Percentiles rank a stretch among this genome's conserved stretches.
Conservation (phyloP, 2,113 vertebrate species). For the Castor canadensis region DNA sequence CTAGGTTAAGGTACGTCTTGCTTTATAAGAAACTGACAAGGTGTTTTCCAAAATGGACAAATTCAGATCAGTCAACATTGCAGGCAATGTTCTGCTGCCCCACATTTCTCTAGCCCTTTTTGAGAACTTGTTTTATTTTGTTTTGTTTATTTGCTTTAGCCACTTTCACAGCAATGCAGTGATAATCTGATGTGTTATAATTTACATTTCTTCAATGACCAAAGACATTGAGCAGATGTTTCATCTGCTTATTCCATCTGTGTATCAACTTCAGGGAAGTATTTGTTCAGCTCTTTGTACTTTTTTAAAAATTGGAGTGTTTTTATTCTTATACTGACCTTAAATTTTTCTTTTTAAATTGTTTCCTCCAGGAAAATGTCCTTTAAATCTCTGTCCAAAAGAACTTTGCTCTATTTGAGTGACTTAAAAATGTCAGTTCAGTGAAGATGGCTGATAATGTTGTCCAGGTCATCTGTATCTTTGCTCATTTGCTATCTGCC, state of each 20-base stretch:
- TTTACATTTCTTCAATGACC: neutral
- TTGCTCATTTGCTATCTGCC: neutral
- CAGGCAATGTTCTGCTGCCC: neutral
- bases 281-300: neutral
- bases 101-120: neutral
- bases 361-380: neutral
- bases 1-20: neutral
- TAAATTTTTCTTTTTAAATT: neutral
- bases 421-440: neutral
- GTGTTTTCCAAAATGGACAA: neutral
- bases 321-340: neutral
- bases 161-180: neutral
- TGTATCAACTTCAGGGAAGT: neutral
- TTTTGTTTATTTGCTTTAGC: neutral
- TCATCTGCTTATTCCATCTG: neutral
- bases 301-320: neutral
- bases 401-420: neutral
- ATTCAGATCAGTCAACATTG: neutral
- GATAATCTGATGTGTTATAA: neutral
- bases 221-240: neutral
- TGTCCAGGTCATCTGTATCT: neutral
- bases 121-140: neutral
- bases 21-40: neutral
- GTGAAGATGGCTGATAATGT: neutral
- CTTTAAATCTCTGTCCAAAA: neutral